phyloP scores from a whole-genome alignment of 1,140 invertebrate genomes.

The Euwallacea similis region DNA sequence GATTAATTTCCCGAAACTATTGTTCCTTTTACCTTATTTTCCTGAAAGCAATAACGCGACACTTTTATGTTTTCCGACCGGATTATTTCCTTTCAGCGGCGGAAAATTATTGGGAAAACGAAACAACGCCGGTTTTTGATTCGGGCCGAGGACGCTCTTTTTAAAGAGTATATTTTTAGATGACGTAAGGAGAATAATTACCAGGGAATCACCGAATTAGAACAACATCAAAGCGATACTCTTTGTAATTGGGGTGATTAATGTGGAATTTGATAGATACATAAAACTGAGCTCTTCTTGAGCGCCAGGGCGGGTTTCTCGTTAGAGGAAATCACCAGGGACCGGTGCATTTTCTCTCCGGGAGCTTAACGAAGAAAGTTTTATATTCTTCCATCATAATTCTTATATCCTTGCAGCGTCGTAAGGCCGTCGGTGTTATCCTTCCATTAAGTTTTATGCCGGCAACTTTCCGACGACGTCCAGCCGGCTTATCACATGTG shows the following conservation, averaged over 20 bases:
- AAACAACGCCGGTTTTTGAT: neutral
- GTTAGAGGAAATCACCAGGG: slow-evolving; percentile 17
- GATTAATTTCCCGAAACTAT: slow-evolving; percentile 20
- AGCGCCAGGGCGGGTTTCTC: slow-evolving; percentile 13
- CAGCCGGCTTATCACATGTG: neutral
- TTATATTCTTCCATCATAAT: slow-evolving; percentile 23
- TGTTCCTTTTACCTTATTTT: slow-evolving; percentile 19
- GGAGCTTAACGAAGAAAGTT: slow-evolving; percentile 22
- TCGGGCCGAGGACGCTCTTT: neutral
- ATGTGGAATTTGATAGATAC: too few species aligned
- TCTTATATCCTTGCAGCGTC: slow-evolving; percentile 20
- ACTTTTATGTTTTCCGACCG: slow-evolving; percentile 33
- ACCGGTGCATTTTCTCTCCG: slow-evolving; percentile 16
- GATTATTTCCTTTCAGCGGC: slow-evolving; percentile 25
- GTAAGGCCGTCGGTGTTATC: slow-evolving; percentile 13
- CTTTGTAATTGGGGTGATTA: too few species aligned
- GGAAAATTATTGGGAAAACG: slow-evolving; percentile 3
- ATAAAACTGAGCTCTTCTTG: neutral
- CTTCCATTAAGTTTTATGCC: slow-evolving; percentile 23
- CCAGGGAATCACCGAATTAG: too few species aligned
- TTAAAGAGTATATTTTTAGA: too few species aligned
- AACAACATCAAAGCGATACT: too few species aligned
- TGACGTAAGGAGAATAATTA: too few species aligned
- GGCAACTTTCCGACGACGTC: slow-evolving; percentile 13
- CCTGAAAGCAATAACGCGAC: slow-evolving; percentile 19